A percentile compares a stretch with the other conserved stretches of the same genome.
Evolutionary conservation across 2,797 vertebrate genomes (phyloP).

Genomic region (Apogon hyalosoma): DNA sequence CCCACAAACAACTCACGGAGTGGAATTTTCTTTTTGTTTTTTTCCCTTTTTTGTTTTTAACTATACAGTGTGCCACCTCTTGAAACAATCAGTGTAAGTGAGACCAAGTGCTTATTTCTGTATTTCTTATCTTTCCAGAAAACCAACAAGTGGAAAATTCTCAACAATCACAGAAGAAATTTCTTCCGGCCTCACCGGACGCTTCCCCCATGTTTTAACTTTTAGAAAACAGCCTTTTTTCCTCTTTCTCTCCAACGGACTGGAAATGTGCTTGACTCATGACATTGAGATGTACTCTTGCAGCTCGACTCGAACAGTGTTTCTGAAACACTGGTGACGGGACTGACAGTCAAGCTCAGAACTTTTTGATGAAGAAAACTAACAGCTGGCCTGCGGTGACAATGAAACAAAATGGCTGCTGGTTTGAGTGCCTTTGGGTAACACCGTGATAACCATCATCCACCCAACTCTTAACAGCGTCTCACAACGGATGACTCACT

Average conservation of each 20-base stretch:
- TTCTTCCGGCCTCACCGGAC: conserved; percentile 33
- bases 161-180: conserved; percentile 43
- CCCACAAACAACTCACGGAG: conserved; percentile 11
- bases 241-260: conserved; percentile 23
- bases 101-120: conserved; percentile 20
- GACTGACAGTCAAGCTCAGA: conserved; percentile 45
- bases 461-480: conserved; percentile 32
- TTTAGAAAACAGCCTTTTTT: neutral
- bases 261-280: conserved; percentile 55
- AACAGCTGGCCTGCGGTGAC: conserved; percentile 78
- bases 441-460: conserved; percentile 60
- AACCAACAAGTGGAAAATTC: conserved; percentile 63
- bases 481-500: conserved; percentile 58
- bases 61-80: neutral
- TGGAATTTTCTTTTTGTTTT: neutral
- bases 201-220: conserved; percentile 3
- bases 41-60: neutral
- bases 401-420: conserved; percentile 79
- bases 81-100: neutral
- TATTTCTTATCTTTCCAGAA: conserved; percentile 65
- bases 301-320: conserved; percentile 34
- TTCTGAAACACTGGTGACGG: conserved; percentile 53
- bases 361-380: conserved; percentile 48
- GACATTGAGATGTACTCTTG: conserved; percentile 42
- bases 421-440: conserved; percentile 72